Evolutionary conservation across 2,113 vertebrate genomes (phyloP), one percentile per base, ranked within the genome.

Genomic region (Todiramphus chloris): DNA sequence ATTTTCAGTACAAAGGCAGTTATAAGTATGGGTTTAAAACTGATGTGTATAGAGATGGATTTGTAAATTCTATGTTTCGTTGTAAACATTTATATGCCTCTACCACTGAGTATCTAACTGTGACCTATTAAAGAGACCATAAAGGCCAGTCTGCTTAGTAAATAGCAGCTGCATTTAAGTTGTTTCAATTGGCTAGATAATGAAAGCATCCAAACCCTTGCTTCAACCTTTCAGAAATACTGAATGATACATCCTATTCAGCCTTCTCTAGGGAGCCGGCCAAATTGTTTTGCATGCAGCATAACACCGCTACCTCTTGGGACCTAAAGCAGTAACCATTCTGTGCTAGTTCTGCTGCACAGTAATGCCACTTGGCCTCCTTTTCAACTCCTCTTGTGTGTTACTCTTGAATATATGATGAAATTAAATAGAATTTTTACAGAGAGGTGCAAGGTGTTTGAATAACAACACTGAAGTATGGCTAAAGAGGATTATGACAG

Each of bases 281-380:
- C 68, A 89, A 50, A 33, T 59, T 50, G 68, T 86, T 89, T 21
- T 86, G 64, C 35, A 20, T 31, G 81, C 87, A 67, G 12, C 0
- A 1, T 67, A 74, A 72, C 56, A 31, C 43, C 0, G 0, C 43
- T 75, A 0, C 39, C 60, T 66, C 88, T 60, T 0, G 5, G 82
- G 85, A 90, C 35, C 9, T 31, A 10, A 28, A 74, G 43, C 30
- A 56, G n/a, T 16, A 62, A 37, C 31, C 11, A 1, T 50, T 63
- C 55, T 28, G 25, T 67, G 50, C 58, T 62, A 30, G 11, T 43
- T 90, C 64, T 93, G 73, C 53, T 67, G 23, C 21, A 39, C 8
- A 9, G 14, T 23, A 18, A 55, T 44, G 31, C 33, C 6, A 5
- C 59, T 64, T 83, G 64, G 27, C 80, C 60, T 93, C 64, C 46